phyloP scores from a whole-genome alignment of 2,113 vertebrate species.

The Nettapus auritus region DNA sequence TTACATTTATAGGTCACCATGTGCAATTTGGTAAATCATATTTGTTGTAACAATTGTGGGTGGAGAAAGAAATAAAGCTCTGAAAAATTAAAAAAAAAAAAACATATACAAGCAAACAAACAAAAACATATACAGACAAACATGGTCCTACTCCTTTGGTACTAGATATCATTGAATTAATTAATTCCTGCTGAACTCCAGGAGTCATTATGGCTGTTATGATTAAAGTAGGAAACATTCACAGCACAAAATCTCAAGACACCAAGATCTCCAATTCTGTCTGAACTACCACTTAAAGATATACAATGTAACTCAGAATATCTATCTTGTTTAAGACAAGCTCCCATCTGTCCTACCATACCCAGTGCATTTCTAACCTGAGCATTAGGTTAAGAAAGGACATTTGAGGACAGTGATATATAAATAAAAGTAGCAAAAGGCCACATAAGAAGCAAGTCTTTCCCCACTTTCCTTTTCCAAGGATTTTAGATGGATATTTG shows the following conservation, averaged over 20 bases:
- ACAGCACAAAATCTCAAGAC: neutral
- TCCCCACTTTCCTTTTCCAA: neutral
- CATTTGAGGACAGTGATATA: neutral
- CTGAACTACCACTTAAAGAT: neutral
- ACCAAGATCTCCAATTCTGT: neutral
- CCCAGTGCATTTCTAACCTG: neutral
- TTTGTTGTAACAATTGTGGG: neutral
- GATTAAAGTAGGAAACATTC: neutral
- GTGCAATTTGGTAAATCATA: neutral
- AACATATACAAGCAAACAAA: neutral
- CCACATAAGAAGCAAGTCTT: neutral
- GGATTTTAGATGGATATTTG: neutral
- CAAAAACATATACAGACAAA: neutral
- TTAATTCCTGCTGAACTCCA: neutral
- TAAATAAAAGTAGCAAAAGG: neutral
- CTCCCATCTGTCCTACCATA: neutral
- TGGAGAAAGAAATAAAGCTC: neutral
- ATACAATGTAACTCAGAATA: neutral
- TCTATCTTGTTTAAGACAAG: neutral
- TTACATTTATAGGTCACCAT: neutral
- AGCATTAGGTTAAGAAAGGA: neutral
- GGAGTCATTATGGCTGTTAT: neutral
- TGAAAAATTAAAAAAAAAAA: neutral
- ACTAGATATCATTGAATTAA: neutral
- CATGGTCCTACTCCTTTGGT: neutral